phyloP scores from a whole-genome alignment of 2,888 invertebrate species.

The Apamea monoglypha region DNA sequence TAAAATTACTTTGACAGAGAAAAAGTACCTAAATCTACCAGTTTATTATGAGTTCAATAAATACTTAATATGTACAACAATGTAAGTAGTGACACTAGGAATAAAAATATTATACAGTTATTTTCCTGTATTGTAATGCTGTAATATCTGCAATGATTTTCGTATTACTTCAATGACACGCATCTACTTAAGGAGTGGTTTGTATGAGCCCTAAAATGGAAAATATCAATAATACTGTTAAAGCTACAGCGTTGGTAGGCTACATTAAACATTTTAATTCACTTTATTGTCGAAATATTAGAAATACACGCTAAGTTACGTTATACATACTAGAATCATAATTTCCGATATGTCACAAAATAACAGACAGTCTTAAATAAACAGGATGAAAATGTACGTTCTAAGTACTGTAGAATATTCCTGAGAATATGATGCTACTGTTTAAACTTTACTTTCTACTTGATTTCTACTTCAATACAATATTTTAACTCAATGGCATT shows the following conservation, averaged over 20 bases:
- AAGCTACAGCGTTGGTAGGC: slow-evolving; percentile 56
- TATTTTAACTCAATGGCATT: slow-evolving; percentile 5
- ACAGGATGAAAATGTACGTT: slow-evolving; percentile 28
- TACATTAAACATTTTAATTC: slow-evolving; percentile 53
- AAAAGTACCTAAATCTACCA: slow-evolving; percentile 46
- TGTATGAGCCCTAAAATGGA: neutral
- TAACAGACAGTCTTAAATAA: slow-evolving; percentile 59
- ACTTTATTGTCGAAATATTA: slow-evolving; percentile 66
- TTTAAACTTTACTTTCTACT: slow-evolving; percentile 44
- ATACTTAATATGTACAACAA: slow-evolving; percentile 61
- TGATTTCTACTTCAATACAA: slow-evolving; percentile 36
- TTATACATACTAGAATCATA: slow-evolving; percentile 39
- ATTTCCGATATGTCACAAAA: slow-evolving; percentile 55
- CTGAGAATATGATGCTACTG: slow-evolving; percentile 31
- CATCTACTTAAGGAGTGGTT: neutral
- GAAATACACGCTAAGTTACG: slow-evolving; percentile 50
- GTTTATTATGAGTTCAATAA: slow-evolving; percentile 47
- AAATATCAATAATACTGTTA: slow-evolving; percentile 17
- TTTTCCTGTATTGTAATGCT: neutral
- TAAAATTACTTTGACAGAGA: slow-evolving; percentile 54
- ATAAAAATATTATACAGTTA: slow-evolving; percentile 21
- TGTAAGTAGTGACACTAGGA: slow-evolving; percentile 17
- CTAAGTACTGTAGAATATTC: slow-evolving; percentile 53
- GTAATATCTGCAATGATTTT: neutral
- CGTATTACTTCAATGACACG: neutral